phyloP scores from a whole-genome alignment of 2,888 invertebrate species.

The Rhogogaster chlorosoma region DNA sequence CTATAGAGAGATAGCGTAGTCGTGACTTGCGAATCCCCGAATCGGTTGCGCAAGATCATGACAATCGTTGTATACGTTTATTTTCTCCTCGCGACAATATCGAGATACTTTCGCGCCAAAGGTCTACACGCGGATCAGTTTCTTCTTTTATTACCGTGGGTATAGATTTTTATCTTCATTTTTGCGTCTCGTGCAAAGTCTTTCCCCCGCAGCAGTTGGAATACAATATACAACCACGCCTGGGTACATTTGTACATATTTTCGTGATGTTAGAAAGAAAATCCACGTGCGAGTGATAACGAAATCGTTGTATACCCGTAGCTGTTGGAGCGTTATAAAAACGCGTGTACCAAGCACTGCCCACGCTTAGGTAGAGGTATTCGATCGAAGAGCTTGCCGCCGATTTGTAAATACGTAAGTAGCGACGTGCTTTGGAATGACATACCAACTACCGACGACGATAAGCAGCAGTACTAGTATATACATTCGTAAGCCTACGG shows the following conservation, averaged over 20 bases:
- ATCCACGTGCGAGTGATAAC: constrained; percentile 23
- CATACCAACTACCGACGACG: neutral
- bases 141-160: too few relatives aligned
- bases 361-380: neutral
- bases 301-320: neutral
- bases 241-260: neutral
- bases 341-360: neutral
- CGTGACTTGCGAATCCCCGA: neutral
- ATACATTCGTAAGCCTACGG: neutral
- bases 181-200: too few relatives aligned
- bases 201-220: too few relatives aligned
- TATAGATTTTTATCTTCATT: too few relatives aligned
- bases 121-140: too few relatives aligned
- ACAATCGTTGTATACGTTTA: neutral
- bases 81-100: neutral
- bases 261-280: neutral
- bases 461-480: neutral
- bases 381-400: neutral
- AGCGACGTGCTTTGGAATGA: neutral
- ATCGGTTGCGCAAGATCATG: neutral
- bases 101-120: neutral
- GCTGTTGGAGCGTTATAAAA: neutral
- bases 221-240: too few relatives aligned
- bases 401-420: constrained; percentile 1
- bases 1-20: neutral